A percentile compares a stretch with the other conserved stretches of the same genome.
These are phyloP conservation scores for Chaetops frenatus DNA, from an alignment of 2,113 vertebrate genomes.

Conservation along the genomic window DNA sequence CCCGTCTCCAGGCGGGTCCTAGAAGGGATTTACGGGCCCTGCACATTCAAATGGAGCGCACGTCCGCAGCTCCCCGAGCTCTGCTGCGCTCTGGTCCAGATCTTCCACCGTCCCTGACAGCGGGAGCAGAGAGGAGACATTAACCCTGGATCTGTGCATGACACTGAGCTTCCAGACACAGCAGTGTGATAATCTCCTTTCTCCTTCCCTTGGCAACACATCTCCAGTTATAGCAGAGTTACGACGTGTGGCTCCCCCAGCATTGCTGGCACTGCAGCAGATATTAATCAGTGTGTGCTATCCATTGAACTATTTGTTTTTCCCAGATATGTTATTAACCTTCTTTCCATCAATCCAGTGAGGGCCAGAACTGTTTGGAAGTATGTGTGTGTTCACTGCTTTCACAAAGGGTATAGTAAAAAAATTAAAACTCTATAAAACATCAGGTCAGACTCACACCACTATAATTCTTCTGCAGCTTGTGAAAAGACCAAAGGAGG, in stretches of 20 bases:
- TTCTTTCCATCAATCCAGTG: conserved; percentile 12
- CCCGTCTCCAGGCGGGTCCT: background rate
- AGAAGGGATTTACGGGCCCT: background rate
- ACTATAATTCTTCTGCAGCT: background rate
- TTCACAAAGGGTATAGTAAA: background rate
- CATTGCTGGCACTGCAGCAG: background rate
- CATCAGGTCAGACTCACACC: background rate
- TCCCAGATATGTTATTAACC: conserved; percentile 33
- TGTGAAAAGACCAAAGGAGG: background rate
- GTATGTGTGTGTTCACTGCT: background rate
- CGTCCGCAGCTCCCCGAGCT: background rate
- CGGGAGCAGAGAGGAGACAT: background rate
- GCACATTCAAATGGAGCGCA: background rate
- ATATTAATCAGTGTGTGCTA: background rate
- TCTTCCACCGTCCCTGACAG: background rate
- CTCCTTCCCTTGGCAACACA: background rate
- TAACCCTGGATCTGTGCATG: background rate
- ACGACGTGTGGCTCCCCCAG: background rate
- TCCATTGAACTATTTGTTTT: conserved; percentile 18
- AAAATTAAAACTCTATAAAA: conserved; percentile 18
- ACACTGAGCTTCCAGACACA: background rate
- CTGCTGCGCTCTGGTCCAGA: accelerated
- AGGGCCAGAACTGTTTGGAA: background rate
- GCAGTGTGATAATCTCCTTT: background rate
- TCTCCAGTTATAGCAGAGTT: background rate